These are phyloP conservation scores for Eretmochelys imbricata DNA, from an alignment of 2,113 vertebrate species.

Conservation along the genomic window DNA sequence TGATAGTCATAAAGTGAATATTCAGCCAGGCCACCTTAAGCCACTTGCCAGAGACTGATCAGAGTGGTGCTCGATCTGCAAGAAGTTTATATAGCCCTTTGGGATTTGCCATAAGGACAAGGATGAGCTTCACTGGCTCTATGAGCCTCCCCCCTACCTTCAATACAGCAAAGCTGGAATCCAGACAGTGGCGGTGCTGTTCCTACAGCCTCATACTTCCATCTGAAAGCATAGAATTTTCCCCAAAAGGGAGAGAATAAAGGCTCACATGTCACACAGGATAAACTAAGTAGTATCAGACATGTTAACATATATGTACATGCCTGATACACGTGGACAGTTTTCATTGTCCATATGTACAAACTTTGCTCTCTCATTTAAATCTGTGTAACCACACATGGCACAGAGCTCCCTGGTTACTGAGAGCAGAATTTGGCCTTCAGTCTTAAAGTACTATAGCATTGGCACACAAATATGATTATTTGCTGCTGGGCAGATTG, in stretches of 20 bases:
- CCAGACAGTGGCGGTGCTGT: neutral
- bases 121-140: neutral
- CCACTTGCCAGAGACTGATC: neutral
- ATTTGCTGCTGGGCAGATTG: neutral
- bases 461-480: neutral
- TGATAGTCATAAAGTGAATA: neutral
- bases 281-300: neutral
- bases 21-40: neutral
- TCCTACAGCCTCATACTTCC: constrained; percentile 37
- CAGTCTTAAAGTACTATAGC: neutral
- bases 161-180: neutral
- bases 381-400: accelerated
- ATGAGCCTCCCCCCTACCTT: neutral
- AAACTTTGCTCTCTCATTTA: neutral
- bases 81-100: neutral
- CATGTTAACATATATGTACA: neutral
- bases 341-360: neutral
- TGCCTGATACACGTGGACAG: neutral
- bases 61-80: neutral
- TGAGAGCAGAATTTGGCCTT: neutral
- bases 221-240: constrained; percentile 5
- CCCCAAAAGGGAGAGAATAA: neutral
- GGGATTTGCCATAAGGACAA: neutral
- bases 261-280: neutral
- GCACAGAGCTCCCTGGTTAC: neutral